Base-by-base conservation (phyloP, 2,888 invertebrate genomes). In the Meta bourneti region DNA sequence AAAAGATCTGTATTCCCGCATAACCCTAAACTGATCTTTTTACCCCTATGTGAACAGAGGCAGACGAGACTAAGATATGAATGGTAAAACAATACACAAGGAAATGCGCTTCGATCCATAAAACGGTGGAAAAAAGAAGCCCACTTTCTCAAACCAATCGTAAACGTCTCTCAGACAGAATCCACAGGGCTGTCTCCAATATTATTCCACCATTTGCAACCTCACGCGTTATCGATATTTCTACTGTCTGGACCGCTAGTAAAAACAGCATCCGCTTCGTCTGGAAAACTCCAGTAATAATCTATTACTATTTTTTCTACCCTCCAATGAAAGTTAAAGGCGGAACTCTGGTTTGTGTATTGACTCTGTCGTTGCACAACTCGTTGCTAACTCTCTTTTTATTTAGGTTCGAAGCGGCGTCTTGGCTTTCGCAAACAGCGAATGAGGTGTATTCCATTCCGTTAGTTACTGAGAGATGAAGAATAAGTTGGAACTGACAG, bases 161-260 rank as follows among this genome's bases (percentile, higher is more conserved):
- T 61, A 61, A 61, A 61, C 13, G 34, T 79, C 79, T 79, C 20
- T 54, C 79, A 79, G 79, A 79, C 79, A 8, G 9, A 20, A 61
- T 79, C 61, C 54, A 61, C 34, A 34, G 61, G n/a, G 54, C 34
- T 61, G 79, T 61, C 79, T 79, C 34, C 52, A 54, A 61, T 54
- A 61, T 79, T 83, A 83, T 83, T 83, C 72, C 52, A n/a, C 4
- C 83, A 11, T 54, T 61, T 13, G 52, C 52, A n/a, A n/a, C 74
- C 48, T 54, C 88, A 80, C 71, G 51, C 72, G 48, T 52, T 80
- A 72, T 74, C 80, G 52, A 80, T 80, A 88, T 86, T 80, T 88
- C 88, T 72, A 61, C 72, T 61, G 74, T 88, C 80, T 80, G 7
- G 88, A 34, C 80, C 19, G 16, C 48, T 16, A 80, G 61, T 20